These are phyloP conservation scores for Passerina amoena DNA, from an alignment of 2,113 vertebrate genomes.

Conservation along the genomic window DNA sequence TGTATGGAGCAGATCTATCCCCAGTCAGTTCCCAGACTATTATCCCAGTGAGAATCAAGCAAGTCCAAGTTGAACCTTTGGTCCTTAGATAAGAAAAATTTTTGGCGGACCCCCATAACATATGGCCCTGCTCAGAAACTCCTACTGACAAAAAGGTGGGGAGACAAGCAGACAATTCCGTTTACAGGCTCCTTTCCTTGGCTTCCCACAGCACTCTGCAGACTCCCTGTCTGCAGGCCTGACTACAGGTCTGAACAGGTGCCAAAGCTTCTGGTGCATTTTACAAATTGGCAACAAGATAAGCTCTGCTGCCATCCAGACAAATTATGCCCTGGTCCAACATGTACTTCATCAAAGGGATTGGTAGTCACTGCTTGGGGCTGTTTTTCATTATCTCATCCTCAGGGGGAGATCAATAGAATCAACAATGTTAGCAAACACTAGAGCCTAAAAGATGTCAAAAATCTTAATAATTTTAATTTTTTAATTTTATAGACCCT, in stretches of 20 bases:
- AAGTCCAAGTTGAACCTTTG: neutral
- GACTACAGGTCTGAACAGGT: neutral
- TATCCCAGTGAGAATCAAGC: neutral
- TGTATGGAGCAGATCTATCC: neutral
- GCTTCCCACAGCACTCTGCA: neutral
- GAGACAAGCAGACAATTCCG: neutral
- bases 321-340: neutral
- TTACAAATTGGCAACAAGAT: neutral
- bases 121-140: neutral
- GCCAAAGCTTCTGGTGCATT: neutral
- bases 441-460: neutral
- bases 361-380: neutral
- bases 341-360: neutral
- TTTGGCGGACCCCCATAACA: neutral
- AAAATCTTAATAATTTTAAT: neutral
- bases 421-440: neutral
- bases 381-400: neutral
- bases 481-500: neutral
- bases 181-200: neutral
- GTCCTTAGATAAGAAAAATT: neutral
- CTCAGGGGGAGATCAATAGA: neutral
- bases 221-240: neutral
- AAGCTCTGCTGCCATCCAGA: neutral
- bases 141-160: neutral
- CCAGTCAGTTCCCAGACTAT: neutral